These are phyloP conservation scores for Pica pica DNA, from an alignment of 2,113 vertebrate species.

Conservation along the genomic window DNA sequence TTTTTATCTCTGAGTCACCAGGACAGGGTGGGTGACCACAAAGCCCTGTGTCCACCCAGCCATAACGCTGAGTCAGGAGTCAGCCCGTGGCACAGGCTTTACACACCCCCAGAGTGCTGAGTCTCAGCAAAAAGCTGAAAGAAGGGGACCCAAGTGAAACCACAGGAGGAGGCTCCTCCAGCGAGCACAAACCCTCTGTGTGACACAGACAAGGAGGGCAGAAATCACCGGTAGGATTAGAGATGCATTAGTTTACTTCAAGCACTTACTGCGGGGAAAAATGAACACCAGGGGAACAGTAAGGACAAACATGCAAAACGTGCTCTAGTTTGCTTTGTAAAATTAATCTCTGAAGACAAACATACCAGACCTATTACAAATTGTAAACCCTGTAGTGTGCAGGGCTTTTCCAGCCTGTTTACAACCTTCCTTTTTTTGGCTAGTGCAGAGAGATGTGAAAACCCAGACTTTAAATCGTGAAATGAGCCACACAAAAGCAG, in stretches of 20 bases:
- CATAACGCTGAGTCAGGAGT: conserved; percentile 38
- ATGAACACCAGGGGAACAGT: not conserved
- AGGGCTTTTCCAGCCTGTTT: not conserved
- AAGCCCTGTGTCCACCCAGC: not conserved
- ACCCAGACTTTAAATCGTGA: not conserved
- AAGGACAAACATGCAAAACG: not conserved
- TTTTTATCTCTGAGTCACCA: conserved; percentile 13
- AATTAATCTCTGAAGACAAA: conserved; percentile 22
- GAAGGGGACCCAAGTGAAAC: not conserved
- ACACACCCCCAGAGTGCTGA: not conserved
- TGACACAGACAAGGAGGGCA: not conserved
- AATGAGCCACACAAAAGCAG: not conserved
- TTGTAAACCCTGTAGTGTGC: not conserved
- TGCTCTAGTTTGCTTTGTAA: not conserved
- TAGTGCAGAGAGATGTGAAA: not conserved
- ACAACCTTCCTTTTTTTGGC: not conserved
- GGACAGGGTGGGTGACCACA: conserved; percentile 15
- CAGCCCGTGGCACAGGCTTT: not conserved
- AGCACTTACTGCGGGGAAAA: not conserved
- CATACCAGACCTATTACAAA: conserved; percentile 25
- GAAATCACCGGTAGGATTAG: not conserved
- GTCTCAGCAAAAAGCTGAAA: not conserved
- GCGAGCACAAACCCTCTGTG: not conserved
- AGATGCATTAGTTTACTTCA: not conserved
- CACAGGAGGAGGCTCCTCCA: not conserved